Evolutionary conservation across 2,113 vertebrate species (phyloP), one percentile per base, ranked within the genome.

Genomic region (Brienomyrus longianalis): DNA sequence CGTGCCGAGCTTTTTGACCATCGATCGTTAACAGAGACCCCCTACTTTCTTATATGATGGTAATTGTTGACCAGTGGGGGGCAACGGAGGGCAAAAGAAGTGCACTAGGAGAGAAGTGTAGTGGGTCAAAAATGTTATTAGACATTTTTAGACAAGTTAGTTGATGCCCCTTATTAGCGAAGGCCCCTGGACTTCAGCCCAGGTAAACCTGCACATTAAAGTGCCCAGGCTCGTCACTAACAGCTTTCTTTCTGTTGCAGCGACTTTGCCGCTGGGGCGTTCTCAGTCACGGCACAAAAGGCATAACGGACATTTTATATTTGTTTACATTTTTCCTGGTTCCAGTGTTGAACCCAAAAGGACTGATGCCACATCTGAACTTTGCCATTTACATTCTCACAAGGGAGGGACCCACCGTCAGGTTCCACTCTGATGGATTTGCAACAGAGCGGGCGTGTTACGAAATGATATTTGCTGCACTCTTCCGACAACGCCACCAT

Each of bases 181-280:
- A 66, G 2, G 59, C 9, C n/a, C 62, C 62, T 70, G 62, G 62
- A 70, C n/a, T 70, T 70, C 27, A 31, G 62, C 62, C 62, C 3
- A 27, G 62, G 62, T 66, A 66, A 66, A 66, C 62, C 62, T 11
- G 62, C 1, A 1, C n/a, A 70, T 70, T 66, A 10, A 66, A 83
- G 17, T 19, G 48, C 39, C 43, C 7, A 9, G 1, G 9, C 15
- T 90, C 92, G 90, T 85, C 86, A 91, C 92, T 90, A 74, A 93
- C 91, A 86, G 17, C 89, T 19, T 88, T 91, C 89, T 88, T 85
- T 90, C 88, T 93, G 92, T 92, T 91, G 90, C 89, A 88, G 88
- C 77, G 88, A 84, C 15, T 3, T 52, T 50, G 47, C n/a, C 51
- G 21, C 23, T 27, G 83, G 88, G 89, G 39, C 54, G 27, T 59